These are phyloP conservation scores for Passer domesticus DNA, from an alignment of 2,113 vertebrate genomes.

Conservation along the genomic window DNA sequence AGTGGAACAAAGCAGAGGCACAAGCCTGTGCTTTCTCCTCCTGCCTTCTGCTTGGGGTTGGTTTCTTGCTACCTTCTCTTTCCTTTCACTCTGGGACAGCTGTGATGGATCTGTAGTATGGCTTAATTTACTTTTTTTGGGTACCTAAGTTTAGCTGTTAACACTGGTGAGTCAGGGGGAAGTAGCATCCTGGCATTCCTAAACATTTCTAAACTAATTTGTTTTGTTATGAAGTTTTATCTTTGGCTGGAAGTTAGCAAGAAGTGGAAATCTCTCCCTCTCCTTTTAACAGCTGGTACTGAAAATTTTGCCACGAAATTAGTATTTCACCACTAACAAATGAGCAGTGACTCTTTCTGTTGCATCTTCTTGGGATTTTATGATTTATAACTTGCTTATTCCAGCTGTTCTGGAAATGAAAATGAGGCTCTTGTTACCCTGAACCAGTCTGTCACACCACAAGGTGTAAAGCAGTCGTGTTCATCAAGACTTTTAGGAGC, in stretches of 20 bases:
- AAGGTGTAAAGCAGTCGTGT: background rate
- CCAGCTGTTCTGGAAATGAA: background rate
- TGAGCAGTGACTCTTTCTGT: background rate
- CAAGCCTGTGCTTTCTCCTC: background rate
- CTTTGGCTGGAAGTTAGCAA: background rate
- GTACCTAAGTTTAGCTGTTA: background rate
- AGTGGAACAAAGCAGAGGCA: background rate
- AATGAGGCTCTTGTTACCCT: accelerated
- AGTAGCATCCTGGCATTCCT: background rate
- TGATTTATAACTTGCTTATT: background rate
- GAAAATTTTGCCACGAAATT: background rate
- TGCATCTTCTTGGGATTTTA: background rate
- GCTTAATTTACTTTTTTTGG: background rate
- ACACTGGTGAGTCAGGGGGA: background rate
- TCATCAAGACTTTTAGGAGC: background rate
- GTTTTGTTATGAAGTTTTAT: background rate
- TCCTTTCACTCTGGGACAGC: background rate
- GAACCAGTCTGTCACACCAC: background rate
- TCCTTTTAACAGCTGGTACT: background rate
- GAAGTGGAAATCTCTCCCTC: background rate
- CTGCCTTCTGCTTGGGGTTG: background rate
- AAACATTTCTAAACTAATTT: background rate
- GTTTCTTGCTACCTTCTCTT: background rate
- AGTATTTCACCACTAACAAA: background rate
- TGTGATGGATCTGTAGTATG: background rate